Base-by-base conservation (phyloP, 2,888 invertebrate genomes). In the Latheticus oryzae region DNA sequence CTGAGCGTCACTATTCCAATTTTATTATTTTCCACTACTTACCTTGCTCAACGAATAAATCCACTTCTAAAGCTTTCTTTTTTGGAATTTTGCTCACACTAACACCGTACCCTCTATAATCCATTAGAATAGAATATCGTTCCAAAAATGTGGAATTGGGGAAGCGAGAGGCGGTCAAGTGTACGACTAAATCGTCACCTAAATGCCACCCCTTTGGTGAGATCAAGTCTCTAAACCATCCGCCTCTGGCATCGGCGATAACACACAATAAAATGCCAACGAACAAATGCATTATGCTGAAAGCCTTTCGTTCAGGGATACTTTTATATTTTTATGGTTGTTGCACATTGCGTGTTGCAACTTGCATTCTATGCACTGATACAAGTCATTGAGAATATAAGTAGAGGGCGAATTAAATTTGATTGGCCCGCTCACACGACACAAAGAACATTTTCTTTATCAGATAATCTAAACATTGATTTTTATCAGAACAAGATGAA, bases 81-180 rank as follows among this genome's bases (percentile, higher is more conserved):
- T 79, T 78, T 24, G 79, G 75, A 7, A 82, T 80, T 69, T 80
- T 80, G 15, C 80, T 78, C 38, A 85, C 68, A 71, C 79, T 80
- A 58, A 85, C 79, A 26, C 82, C 82, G 63, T 80, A 80, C 62
- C 83, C 82, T 47, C 78, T 80, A 77, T 82, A 82, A 65, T 84
- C 83, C 67, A 84, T 78, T 61, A 81, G 81, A 51, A 86, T 73
- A 17, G 83, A 82, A 65, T 84, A 80, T 28, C 79, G 78, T 33
- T 82, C 81, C 42, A 85, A 70, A 60, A 83, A 76, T 21, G 80
- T 80, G 43, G 80, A 60, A 50, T 71, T 63, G 43, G 37, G 37
- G 9, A 16, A 16, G 8, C 69, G 67, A 1, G 65, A 64, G 42
- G 71, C 67, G 43, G 73, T 67, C 11, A 77, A 47, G 26, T 69